Percentiles rank a stretch among this genome's conserved stretches.
These are phyloP conservation scores for Philopotamus ludificatus DNA, from an alignment of 1,140 invertebrate genomes.

Conservation along the genomic window DNA sequence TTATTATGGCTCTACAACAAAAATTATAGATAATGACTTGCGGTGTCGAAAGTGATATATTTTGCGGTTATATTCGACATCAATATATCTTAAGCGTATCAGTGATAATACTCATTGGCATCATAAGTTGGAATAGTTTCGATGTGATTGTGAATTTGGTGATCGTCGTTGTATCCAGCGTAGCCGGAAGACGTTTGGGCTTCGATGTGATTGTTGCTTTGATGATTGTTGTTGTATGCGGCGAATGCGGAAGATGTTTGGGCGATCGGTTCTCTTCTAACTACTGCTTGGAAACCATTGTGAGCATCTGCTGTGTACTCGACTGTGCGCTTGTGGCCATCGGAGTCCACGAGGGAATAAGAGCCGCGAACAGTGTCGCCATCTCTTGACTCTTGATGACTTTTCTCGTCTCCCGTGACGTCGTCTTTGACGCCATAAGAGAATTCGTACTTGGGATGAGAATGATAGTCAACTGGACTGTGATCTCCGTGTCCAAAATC, in stretches of 20 bases:
- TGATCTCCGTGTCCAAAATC: conserved; percentile 38
- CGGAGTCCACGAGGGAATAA: conserved; percentile 53
- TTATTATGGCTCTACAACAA: too few species aligned
- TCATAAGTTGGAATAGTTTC: neutral
- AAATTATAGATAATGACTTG: too few species aligned
- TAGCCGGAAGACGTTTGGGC: too few species aligned
- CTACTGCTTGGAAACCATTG: conserved; percentile 54
- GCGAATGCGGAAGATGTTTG: neutral
- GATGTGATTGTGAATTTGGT: neutral
- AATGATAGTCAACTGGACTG: conserved; percentile 33
- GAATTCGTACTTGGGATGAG: conserved; percentile 43
- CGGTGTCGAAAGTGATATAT: too few species aligned
- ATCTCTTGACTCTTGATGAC: conserved; percentile 45
- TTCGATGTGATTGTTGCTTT: too few species aligned
- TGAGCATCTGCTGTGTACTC: conserved; percentile 53
- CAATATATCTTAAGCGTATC: neutral
- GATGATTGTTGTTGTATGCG: neutral
- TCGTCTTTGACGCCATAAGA: conserved; percentile 44
- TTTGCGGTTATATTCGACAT: neutral
- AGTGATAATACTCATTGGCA: conserved; percentile 16
- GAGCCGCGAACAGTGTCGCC: conserved; percentile 46
- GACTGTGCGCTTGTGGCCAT: conserved; percentile 54
- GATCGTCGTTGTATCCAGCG: neutral
- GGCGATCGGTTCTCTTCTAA: conserved; percentile 47
- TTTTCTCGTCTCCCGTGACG: conserved; percentile 45